Base-by-base conservation (phyloP, 2,113 vertebrate species). In the Empidonax traillii region DNA sequence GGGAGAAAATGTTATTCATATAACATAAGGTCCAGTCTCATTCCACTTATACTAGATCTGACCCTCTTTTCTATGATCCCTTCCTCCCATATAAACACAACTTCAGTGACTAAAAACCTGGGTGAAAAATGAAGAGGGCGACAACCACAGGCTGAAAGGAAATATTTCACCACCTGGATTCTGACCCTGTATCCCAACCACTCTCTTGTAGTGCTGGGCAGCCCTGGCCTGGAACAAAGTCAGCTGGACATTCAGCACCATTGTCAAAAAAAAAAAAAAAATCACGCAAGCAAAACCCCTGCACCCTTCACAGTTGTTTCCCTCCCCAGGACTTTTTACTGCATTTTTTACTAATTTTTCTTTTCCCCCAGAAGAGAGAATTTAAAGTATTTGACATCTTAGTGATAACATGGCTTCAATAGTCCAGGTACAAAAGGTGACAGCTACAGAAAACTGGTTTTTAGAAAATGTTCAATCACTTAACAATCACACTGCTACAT, bases 311-410 rank as follows among this genome's bases (percentile, higher is more conserved):
- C 18, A 62, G 27, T 24, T 79, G 15, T 51, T 91, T 87, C 21
- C 14, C 31, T 69, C 31, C 12, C 14, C 23, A 35, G 43, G 20
- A 68, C 16, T 62, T 81, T 20, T 16, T 63, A 59, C n/a, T 74
- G 44, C 49, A 19, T 44, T 74, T 76, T 85, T 88, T 49, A 33
- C 27, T 61, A 31, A 35, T 3, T 14, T 69, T 46, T 89, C 61
- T 65, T 67, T 61, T 39, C 12, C 11, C 6, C 24, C 14, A 67
- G 35, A 85, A 65, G 19, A 73, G 33, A 86, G 59, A 59, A 71
- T 84, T 93, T n/a, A 74, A 90, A 80, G 74, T 88, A 76, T 94
- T 86, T 91, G 66, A 87, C 74, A 89, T 56, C 62, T 87, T 85
- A 79, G 58, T 51, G 71, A 43, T 83, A 93, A 62, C 0, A 0